Evolutionary conservation across 2,113 vertebrate genomes (phyloP), one percentile per base, ranked within the genome.

Genomic region (Toxotes chatareus): DNA sequence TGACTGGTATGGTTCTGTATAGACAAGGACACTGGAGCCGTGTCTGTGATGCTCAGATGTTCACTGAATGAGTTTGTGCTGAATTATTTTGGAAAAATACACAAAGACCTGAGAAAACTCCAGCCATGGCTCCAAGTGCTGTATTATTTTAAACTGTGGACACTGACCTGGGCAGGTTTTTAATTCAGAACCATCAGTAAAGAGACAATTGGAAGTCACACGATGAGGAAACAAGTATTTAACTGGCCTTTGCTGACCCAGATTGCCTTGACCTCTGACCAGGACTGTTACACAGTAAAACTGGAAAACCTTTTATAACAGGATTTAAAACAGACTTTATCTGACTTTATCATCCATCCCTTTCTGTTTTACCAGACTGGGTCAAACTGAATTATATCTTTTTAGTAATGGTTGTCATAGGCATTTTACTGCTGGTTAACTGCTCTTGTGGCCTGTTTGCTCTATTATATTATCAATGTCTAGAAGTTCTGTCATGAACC

Each of bases 21-120:
- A 36, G 49, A 10, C 32, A 2, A 13, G 44, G 17, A 44, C 21
- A 38, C 21, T 57, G 34, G 32, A 32, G 34, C 16, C 40, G 11
- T 51, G 14, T 46, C 49, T 56, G 13, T 31, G 14, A 57, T 7
- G 60, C 63, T 69, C 36, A 75, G 23, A 62, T 19, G 36, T 68
- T 62, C 13, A 3, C 40, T 49, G 21, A 31, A 31, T 14, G 68
- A 66, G 34, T 70, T 71, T 38, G 12, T 11, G 19, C 36, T 57
- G n/a, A 59, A 57, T 51, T 42, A 32, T 59, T 61, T 72, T 42
- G 53, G 16, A 42, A 81, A 60, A 60, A 73, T 47, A 34, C 21
- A 72, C 36, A 27, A 59, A 67, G 31, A 73, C 78, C 55, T 61
- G 46, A 42, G 23, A 34, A 34, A 7, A 32, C 8, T 17, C 13